These are phyloP conservation scores for Helicolenus hilgendorfi DNA, from an alignment of 2,797 vertebrate species.

Conservation along the genomic window DNA sequence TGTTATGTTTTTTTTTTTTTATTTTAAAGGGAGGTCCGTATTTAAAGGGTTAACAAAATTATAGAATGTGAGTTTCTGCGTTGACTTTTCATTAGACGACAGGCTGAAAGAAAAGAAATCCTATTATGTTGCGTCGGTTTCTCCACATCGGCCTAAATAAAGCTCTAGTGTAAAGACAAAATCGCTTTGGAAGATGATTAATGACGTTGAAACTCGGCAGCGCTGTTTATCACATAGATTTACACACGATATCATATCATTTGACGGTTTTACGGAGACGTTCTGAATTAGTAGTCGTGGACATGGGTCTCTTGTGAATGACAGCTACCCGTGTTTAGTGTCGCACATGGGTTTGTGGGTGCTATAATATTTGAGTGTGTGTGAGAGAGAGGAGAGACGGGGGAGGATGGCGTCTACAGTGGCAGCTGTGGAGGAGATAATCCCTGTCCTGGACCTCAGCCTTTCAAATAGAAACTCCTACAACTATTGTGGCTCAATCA, in stretches of 20 bases:
- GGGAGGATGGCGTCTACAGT: slow-evolving; percentile 33
- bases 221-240: slow-evolving; percentile 1
- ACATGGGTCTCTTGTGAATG: neutral
- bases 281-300: neutral
- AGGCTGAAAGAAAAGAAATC: neutral
- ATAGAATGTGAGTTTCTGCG: neutral
- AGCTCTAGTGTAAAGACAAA: neutral
- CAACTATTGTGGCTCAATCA: slow-evolving; percentile 81
- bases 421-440: slow-evolving; percentile 88
- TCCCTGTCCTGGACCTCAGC: slow-evolving; percentile 67
- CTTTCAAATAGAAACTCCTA: slow-evolving; percentile 77
- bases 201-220: neutral
- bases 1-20: too few relatives aligned
- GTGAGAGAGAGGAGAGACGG: neutral
- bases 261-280: neutral
- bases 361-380: slow-evolving; percentile 39
- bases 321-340: slow-evolving; percentile 8
- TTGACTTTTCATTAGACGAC: neutral
- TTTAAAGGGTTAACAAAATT: neutral
- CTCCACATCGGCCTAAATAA: neutral
- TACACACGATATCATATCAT: neutral
- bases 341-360: slow-evolving; percentile 18
- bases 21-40: too few relatives aligned
- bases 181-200: neutral
- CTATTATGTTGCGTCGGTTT: neutral